Evolutionary conservation across 2,113 vertebrate species (phyloP).

Genomic region (Corvus hawaiiensis): DNA sequence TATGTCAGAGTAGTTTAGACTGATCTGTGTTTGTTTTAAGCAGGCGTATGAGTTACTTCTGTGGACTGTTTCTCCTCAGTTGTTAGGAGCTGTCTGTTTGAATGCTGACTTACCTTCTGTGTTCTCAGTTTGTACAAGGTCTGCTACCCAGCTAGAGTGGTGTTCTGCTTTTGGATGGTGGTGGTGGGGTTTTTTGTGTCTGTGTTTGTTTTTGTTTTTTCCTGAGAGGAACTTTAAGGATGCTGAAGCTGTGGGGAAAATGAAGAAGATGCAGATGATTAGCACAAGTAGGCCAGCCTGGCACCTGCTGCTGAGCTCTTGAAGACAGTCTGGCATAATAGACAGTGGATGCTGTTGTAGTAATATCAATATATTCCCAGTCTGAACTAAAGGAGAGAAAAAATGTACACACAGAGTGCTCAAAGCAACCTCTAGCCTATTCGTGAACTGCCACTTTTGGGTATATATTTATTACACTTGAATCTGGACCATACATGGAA

Average conservation of each 20-base stretch:
- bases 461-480: not conserved
- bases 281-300: not conserved
- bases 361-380: not conserved
- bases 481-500: not conserved
- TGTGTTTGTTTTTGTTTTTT: not conserved
- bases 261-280: not conserved
- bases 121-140: not conserved
- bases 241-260: not conserved
- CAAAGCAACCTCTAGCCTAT: not conserved
- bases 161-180: not conserved
- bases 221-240: not conserved
- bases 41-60: fast-evolving
- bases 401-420: not conserved
- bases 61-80: not conserved
- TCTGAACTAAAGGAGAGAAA: not conserved
- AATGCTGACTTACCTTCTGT: not conserved
- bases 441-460: not conserved
- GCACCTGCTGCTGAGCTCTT: not conserved
- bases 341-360: not conserved
- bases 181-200: not conserved
- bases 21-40: not conserved
- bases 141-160: not conserved
- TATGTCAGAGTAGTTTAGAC: not conserved
- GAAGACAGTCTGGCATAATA: not conserved
- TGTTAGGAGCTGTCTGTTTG: not conserved